These are phyloP conservation scores for Marmota flaviventris DNA, from an alignment of 2,113 vertebrate genomes.

Conservation along the genomic window DNA sequence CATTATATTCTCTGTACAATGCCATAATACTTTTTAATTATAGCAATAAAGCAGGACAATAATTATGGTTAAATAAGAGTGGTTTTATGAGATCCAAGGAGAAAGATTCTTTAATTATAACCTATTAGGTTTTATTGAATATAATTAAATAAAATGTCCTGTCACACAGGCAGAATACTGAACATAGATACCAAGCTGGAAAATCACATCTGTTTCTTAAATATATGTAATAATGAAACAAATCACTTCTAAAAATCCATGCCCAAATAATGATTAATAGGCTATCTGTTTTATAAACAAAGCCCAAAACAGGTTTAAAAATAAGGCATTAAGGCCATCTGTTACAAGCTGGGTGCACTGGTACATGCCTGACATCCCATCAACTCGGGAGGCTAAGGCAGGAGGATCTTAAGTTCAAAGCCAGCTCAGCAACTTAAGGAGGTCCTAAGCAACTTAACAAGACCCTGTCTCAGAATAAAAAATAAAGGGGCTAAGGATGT, in stretches of 20 bases:
- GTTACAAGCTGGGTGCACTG: neutral
- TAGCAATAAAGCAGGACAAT: conserved; percentile 63
- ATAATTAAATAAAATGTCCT: conserved; percentile 73
- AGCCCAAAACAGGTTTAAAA: conserved; percentile 2
- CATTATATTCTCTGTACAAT: conserved; percentile 56
- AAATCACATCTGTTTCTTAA: conserved; percentile 59
- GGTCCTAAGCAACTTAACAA: neutral
- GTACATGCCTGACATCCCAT: neutral
- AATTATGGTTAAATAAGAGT: conserved; percentile 64
- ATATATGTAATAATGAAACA: conserved; percentile 27
- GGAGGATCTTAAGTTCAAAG: neutral
- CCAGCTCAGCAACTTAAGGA: neutral
- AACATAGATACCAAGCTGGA: neutral
- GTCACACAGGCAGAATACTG: conserved; percentile 36
- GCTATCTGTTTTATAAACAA: neutral
- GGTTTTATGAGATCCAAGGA: conserved; percentile 58
- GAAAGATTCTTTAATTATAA: conserved; percentile 69
- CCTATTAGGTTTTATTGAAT: conserved; percentile 53
- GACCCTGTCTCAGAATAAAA: neutral
- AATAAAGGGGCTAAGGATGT: neutral
- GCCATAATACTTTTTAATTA: conserved; percentile 63
- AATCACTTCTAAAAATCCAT: conserved; percentile 48
- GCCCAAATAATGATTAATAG: conserved; percentile 58
- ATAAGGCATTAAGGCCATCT: neutral
- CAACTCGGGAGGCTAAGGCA: neutral